Conservation (phyloP, 1,140 invertebrate genomes). For the Periplaneta americana region DNA sequence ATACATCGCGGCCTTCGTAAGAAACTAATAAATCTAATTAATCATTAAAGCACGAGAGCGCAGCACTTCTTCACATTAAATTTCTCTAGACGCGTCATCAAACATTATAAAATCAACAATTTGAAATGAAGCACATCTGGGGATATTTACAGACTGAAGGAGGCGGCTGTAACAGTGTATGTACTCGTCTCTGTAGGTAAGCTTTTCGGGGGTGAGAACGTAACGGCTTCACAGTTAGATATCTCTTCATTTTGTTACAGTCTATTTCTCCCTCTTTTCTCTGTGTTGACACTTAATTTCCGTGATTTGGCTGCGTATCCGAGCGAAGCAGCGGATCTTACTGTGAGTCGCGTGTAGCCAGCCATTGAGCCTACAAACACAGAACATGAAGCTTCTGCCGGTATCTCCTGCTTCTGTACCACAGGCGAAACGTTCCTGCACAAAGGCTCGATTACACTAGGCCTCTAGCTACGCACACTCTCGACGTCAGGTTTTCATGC, state of each 20-base stretch:
- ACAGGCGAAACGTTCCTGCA: neutral
- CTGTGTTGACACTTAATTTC: conserved; percentile 47
- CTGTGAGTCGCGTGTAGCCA: neutral
- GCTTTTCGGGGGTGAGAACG: neutral
- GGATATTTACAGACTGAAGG: neutral
- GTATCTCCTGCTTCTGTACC: neutral
- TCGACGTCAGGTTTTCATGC: no score
- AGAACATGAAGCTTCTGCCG: neutral
- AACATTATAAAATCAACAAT: no score
- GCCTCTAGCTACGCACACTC: no score
- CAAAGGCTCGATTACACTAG: no score
- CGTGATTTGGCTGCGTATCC: conserved; percentile 35
- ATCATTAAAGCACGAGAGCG: no score
- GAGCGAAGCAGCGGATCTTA: neutral
- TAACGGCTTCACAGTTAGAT: neutral
- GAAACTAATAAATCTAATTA: no score
- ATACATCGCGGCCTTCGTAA: no score
- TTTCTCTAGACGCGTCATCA: neutral
- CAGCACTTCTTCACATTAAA: neutral
- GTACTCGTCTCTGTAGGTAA: neutral
- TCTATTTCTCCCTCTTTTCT: conserved; percentile 33
- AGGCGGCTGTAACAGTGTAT: neutral
- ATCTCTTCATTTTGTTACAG: conserved; percentile 13
- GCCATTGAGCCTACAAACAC: neutral
- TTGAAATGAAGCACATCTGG: neutral